Evolutionary conservation across 23 tunicate species (phyloP).

Genomic region (Pegea sp.): DNA sequence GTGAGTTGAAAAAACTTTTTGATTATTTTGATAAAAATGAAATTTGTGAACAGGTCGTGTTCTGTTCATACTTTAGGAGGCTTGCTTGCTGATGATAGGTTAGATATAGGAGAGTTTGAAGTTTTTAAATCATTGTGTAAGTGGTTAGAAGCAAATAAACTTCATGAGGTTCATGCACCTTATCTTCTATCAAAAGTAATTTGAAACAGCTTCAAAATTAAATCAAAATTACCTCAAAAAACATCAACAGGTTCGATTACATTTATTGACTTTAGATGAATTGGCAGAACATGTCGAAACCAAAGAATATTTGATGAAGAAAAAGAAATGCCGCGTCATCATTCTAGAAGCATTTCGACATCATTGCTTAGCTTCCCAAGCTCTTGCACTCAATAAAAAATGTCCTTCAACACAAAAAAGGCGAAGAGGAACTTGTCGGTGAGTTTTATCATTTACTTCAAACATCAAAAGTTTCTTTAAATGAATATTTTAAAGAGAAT

Average conservation of each 20-base stretch:
- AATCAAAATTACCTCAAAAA: neutral
- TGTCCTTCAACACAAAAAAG: constrained; percentile 1
- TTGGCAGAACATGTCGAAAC: constrained; percentile 72
- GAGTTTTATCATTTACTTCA: neutral
- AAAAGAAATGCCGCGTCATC: constrained; percentile 67
- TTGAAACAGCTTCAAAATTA: neutral
- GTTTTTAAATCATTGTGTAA: constrained; percentile 50
- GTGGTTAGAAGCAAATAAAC: constrained; percentile 73
- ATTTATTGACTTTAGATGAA: constrained; percentile 44
- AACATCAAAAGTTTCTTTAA: neutral
- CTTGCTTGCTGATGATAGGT: constrained; percentile 58
- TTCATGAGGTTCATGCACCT: constrained; percentile 75
- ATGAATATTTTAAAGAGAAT: constrained; percentile 12
- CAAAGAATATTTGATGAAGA: constrained; percentile 65
- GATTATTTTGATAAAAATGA: neutral
- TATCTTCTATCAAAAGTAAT: constrained; percentile 59
- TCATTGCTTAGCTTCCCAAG: constrained; percentile 40
- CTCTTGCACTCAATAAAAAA: neutral
- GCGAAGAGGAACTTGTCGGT: constrained; percentile 4
- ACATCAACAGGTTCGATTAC: constrained; percentile 50
- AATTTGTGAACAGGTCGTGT: constrained; percentile 9
- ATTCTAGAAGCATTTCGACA: constrained; percentile 67
- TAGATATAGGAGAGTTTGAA: constrained; percentile 42
- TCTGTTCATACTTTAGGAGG: constrained; percentile 72
- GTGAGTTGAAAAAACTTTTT: neutral